Percentiles rank a stretch among this genome's conserved stretches.
Conservation (phyloP, 2,888 invertebrate species). For the Choristoneura rosaceana region DNA sequence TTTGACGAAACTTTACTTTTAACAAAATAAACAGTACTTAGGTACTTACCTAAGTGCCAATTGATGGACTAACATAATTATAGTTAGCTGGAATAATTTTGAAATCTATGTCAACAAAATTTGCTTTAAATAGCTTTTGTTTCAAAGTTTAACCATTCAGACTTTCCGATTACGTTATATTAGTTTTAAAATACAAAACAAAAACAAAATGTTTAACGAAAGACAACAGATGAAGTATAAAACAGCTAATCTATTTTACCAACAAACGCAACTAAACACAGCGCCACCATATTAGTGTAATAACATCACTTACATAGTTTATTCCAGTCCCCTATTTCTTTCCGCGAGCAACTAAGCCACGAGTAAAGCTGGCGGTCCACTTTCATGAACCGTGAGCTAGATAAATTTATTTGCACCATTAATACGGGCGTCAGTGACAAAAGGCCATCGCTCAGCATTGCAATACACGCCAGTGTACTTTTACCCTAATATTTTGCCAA, state of each 20-base stretch:
- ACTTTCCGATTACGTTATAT: no score
- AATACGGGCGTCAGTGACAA: constrained; percentile 33
- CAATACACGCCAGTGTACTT: constrained; percentile 38
- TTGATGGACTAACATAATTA: no score
- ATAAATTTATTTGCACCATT: constrained; percentile 36
- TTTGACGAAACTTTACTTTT: no score
- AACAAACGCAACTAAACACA: constrained; percentile 1
- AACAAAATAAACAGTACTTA: no score
- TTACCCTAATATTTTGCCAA: constrained; percentile 34
- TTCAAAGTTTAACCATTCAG: no score
- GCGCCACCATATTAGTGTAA: background rate
- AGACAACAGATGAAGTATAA: background rate
- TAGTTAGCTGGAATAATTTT: no score
- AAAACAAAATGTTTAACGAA: no score
- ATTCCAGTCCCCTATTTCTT: constrained; percentile 29
- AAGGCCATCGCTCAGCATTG: constrained; percentile 39
- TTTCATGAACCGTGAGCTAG: constrained; percentile 30
- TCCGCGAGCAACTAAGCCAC: constrained; percentile 30
- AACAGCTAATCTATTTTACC: background rate
- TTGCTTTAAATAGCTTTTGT: no score
- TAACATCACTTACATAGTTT: constrained; percentile 3
- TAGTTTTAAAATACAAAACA: no score
- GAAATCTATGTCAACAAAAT: no score
- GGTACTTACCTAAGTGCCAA: no score
- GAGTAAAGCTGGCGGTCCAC: constrained; percentile 26